Percentiles rank a stretch among this genome's conserved stretches.
Evolutionary conservation across 2,888 invertebrate species (phyloP).

Genomic region (Orthosia gracilis): DNA sequence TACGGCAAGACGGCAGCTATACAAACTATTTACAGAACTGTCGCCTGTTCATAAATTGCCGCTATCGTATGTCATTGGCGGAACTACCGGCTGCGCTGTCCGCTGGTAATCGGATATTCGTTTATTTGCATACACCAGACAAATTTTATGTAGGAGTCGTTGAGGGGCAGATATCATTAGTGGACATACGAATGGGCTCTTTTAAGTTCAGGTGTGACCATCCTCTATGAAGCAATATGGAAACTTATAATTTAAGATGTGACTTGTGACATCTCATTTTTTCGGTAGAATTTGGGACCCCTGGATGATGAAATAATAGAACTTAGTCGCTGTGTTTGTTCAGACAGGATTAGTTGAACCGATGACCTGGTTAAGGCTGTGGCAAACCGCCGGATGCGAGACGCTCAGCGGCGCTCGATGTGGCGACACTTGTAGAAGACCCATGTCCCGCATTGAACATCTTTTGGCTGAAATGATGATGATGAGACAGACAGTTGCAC

Average conservation of each 20-base stretch:
- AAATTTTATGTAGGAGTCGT: background rate
- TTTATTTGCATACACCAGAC: conserved; percentile 8
- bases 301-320: background rate
- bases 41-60: conserved; percentile 1
- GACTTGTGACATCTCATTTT: background rate
- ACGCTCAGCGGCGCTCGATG: too few relatives aligned
- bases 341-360: background rate
- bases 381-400: too few relatives aligned
- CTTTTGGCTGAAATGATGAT: too few relatives aligned
- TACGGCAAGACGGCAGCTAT: background rate
- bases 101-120: conserved; percentile 29
- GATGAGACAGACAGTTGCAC: too few relatives aligned
- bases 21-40: background rate
- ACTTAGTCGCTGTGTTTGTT: background rate
- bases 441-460: too few relatives aligned
- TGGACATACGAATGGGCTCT: background rate
- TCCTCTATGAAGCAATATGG: too few relatives aligned
- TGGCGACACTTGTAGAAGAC: too few relatives aligned
- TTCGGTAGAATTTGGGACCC: background rate
- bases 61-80: conserved; percentile 5
- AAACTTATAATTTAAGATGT: background rate
- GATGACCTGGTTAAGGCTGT: too few relatives aligned
- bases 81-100: conserved; percentile 4
- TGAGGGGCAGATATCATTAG: background rate
- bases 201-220: background rate